Base-by-base conservation (phyloP, 2,113 vertebrate species). In the Pavo muticus region DNA sequence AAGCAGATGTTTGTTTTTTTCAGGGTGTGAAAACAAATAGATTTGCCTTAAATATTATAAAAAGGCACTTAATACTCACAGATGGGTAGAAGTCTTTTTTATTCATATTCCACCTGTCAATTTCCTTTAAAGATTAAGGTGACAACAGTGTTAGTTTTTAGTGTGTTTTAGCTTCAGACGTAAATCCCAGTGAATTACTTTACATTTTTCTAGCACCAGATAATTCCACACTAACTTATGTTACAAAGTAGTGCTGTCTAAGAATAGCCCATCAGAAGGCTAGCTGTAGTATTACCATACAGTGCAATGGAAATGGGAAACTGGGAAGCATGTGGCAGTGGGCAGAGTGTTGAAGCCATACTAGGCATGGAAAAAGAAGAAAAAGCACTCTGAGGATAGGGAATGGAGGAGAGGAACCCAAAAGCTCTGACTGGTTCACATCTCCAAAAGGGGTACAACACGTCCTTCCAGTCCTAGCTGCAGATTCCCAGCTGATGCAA, bases 371-470 rank as follows among this genome's bases (percentile, higher is more conserved):
- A 42, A 14, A 24, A 65, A 80, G 37, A 21, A 63, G 37, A 39
- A 21, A 40, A 20, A 21, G 9, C 57, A 72, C 29, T 27, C 8
- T 25, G n/a, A 30, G 48, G 30, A 27, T 42, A 37, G 29, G 30
- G 25, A 63, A 61, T 10, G 7, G 35, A 18, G 27, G 29, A 40
- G 24, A 21, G 9, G 39, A 73, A 25, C 11, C 14, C 15, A 75
- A 47, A 30, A 45, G 23, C 32, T 35, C 9, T 17, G 30, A 30
- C 10, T 17, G 37, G 21, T 11, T 76, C 4, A 2, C 8, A 14
- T 21, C 32, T 63, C 61, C 20, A 59, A 60, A 73, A 52, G 0
- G 0, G 30, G 12, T n/a, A 29, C 14, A 16, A 8, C 2, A 9
- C 0, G 1, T 63, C 15, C 25, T 87, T 69, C 57, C 7, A 44